These are phyloP conservation scores for Notolepis coatsorum DNA, from an alignment of 2,797 vertebrate genomes.

Conservation along the genomic window DNA sequence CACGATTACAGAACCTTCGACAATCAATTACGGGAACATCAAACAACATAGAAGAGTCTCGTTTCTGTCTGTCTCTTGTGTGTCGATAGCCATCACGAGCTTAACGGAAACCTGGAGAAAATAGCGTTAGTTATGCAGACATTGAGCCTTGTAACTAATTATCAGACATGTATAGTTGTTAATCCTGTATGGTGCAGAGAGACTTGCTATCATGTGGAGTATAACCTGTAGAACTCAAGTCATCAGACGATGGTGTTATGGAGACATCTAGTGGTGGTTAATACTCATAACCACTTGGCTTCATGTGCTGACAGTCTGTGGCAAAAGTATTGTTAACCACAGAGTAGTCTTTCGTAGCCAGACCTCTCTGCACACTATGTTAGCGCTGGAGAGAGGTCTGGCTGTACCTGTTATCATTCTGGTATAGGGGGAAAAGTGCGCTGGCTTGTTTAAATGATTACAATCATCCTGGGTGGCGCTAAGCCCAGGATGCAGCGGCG, in stretches of 20 bases:
- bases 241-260: conserved; percentile 23
- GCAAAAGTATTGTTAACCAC: not conserved
- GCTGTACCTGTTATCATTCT: too few species aligned
- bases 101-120: conserved; percentile 20
- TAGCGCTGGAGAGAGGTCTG: too few species aligned
- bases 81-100: conserved; percentile 16
- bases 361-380: too few species aligned
- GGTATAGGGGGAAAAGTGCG: too few species aligned
- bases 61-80: conserved; percentile 11
- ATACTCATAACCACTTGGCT: not conserved
- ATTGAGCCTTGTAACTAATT: conserved; percentile 20
- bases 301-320: not conserved
- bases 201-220: conserved; percentile 6
- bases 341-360: too few species aligned
- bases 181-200: conserved; percentile 25
- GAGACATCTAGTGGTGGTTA: conserved; percentile 74
- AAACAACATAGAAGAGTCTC: conserved; percentile 4
- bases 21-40: conserved; percentile 34
- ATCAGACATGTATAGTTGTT: conserved; percentile 23
- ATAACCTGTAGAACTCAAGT: not conserved
- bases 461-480: too few species aligned
- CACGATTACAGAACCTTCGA: conserved; percentile 32
- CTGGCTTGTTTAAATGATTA: too few species aligned
- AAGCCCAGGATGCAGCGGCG: too few species aligned
- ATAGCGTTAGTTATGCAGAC: conserved; percentile 36